Evolutionary conservation across 1,140 invertebrate species (phyloP).

Genomic region (Sitophilus oryzae): DNA sequence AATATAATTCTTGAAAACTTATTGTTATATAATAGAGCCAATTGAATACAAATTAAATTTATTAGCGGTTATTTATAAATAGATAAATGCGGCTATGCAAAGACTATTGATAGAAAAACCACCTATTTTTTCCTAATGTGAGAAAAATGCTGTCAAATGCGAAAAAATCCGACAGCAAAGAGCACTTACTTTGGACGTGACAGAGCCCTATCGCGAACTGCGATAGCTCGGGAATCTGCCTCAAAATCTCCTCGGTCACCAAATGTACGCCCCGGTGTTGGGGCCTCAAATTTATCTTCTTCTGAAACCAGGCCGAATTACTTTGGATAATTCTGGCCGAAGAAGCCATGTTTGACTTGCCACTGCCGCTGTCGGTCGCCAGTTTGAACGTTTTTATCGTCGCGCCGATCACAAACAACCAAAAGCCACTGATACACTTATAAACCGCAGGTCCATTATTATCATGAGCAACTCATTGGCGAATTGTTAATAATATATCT

Average conservation of each 20-base stretch:
- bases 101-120: no score
- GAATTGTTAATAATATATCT: conserved; percentile 34
- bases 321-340: conserved; percentile 82
- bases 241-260: conserved; percentile 90
- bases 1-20: no score
- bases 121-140: not conserved
- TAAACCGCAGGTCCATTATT: conserved; percentile 41
- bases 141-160: conserved; percentile 14
- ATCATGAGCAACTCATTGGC: conserved; percentile 44
- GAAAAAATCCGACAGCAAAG: conserved; percentile 5
- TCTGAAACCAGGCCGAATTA: conserved; percentile 93
- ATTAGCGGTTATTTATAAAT: no score
- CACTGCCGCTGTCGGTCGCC: conserved; percentile 44
- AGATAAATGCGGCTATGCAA: no score
- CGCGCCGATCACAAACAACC: conserved; percentile 37
- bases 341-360: conserved; percentile 71
- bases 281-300: conserved; percentile 89
- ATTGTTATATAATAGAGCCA: no score
- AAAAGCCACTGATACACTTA: conserved; percentile 34
- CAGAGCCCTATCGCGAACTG: conserved; percentile 90
- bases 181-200: conserved; percentile 88
- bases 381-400: conserved; percentile 41
- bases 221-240: conserved; percentile 85
- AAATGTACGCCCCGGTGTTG: conserved; percentile 91
- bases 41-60: no score